Base-by-base conservation (phyloP, 2,797 vertebrate genomes). In the Sternarchorhynchus goeldii region DNA sequence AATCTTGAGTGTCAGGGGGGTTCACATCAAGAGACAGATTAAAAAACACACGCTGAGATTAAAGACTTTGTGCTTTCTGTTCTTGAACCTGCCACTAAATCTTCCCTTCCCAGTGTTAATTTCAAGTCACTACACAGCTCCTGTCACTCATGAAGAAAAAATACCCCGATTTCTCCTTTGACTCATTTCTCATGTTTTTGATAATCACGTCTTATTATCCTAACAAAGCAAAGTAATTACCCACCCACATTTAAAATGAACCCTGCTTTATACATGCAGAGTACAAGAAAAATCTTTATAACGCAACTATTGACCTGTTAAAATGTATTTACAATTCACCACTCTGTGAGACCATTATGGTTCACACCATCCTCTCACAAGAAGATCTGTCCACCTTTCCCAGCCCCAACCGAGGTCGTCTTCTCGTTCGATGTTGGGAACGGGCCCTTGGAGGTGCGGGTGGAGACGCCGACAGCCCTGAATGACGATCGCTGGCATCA, bases 391-490 rank as follows among this genome's bases (percentile, higher is more conserved):
- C 63, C 34, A 80, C 18, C 34, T 12, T 73, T 87, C 82, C 34
- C 89, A 99, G 97, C 96, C 68, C 93, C 95, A 0, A 88, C 85
- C 0, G 93, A 95, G 80, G 95, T 99, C 65, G 82, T 93, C 16
- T 97, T 99, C 89, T 97, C 96, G 41, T 97, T 97, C 17, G 96
- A 99, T 0, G 96, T 98, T 89, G 97, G 97, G 2, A 98, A 98
- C 32, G 96, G 97, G 5, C 96, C 95, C 0, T 83, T 92, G 0
- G 95, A 95, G 83, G 91, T 98, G 66, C 86, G 77, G 0, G 94
- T 95, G 67, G 87, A 90, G 76, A 91, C 95, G 0, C 89, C 56
- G 1, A 83, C 32, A 29, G 86, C 89, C 5, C 92, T 99, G 84
- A 96, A 94, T 0, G 94, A 98, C 88, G 92, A 95, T 87, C 93